Percentiles rank a stretch among this genome's conserved stretches.
phyloP scores from a whole-genome alignment of 2,888 invertebrate genomes.

The Eudemis profundana region DNA sequence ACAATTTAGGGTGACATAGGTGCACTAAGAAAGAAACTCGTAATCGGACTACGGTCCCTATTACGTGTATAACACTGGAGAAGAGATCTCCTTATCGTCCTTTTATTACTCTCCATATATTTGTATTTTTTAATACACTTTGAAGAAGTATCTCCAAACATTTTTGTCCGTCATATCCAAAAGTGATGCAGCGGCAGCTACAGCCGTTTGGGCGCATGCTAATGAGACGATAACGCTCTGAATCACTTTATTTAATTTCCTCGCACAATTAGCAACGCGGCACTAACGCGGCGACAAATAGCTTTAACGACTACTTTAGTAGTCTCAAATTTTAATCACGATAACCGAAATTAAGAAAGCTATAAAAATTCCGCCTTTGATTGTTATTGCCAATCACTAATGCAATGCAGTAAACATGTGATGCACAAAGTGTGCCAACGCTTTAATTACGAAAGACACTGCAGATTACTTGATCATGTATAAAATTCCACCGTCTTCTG shows the following conservation, averaged over 20 bases:
- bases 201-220: conserved; percentile 43
- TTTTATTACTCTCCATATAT: too few relatives aligned
- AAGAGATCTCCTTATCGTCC: too few relatives aligned
- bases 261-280: conserved; percentile 48
- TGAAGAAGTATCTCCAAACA: conserved; percentile 6
- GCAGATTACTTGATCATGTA: too few relatives aligned
- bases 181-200: conserved; percentile 24
- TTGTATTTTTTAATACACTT: too few relatives aligned
- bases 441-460: not conserved
- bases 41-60: too few relatives aligned
- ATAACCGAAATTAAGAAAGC: conserved; percentile 19
- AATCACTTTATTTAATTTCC: conserved; percentile 47
- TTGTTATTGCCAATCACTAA: conserved; percentile 19
- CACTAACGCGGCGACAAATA: conserved; percentile 45
- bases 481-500: not conserved
- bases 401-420: not conserved
- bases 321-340: conserved; percentile 38
- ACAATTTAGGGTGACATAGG: too few relatives aligned
- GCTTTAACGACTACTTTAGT: conserved; percentile 44
- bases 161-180: conserved; percentile 24
- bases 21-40: too few relatives aligned
- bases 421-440: not conserved
- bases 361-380: conserved; percentile 39
- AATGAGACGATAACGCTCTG: conserved; percentile 47
- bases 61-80: too few relatives aligned